Evolutionary conservation across 1,140 invertebrate species (phyloP).

Genomic region (Tetragonula clypearis): DNA sequence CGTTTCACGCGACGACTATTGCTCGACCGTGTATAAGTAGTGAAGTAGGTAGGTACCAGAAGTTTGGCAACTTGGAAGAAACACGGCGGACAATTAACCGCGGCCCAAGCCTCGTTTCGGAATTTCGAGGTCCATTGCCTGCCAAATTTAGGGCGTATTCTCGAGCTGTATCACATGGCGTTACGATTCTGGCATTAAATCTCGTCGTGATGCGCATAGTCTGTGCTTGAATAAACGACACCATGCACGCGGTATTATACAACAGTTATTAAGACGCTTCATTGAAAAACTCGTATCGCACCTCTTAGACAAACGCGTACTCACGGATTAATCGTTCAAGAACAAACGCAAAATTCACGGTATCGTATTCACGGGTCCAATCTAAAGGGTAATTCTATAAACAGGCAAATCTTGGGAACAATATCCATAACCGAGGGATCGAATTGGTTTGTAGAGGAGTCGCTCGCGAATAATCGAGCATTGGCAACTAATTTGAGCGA

Average conservation of each 20-base stretch:
- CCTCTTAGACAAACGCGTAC: background rate
- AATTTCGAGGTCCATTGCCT: constrained; percentile 13
- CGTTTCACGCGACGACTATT: constrained; percentile 10
- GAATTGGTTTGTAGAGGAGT: background rate
- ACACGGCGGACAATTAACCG: background rate
- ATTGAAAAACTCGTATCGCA: background rate
- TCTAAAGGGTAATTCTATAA: background rate
- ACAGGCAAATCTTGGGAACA: background rate
- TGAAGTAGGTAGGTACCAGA: too few relatives aligned
- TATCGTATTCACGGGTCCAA: background rate
- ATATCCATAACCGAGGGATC: background rate
- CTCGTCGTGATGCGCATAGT: background rate
- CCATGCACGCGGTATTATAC: background rate
- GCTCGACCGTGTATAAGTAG: background rate
- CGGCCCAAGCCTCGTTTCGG: background rate
- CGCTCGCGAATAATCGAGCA: constrained; percentile 34
- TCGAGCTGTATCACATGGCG: too few relatives aligned
- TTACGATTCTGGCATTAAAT: background rate
- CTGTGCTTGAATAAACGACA: constrained; percentile 1
- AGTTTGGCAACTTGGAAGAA: background rate
- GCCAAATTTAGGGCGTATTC: background rate
- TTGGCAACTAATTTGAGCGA: constrained; percentile 25
- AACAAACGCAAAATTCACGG: background rate
- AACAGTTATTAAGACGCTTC: background rate
- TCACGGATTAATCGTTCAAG: background rate